Evolutionary conservation across 1,140 invertebrate species (phyloP).

Genomic region (Hormaphis cornu): DNA sequence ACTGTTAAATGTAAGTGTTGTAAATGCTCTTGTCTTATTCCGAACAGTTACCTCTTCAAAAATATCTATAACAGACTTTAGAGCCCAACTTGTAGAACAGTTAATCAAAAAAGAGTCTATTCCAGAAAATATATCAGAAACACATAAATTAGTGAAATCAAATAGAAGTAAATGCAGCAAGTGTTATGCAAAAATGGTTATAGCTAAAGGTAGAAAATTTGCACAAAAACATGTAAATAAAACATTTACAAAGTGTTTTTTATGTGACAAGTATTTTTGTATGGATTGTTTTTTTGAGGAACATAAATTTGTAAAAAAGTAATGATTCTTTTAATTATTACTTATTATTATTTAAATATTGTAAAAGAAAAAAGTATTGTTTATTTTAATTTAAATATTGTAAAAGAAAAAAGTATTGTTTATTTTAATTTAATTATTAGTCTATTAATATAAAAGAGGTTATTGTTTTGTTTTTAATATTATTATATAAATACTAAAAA

Average conservation of each 20-base stretch:
- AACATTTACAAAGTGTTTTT: neutral
- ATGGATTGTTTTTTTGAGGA: neutral
- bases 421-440: neutral
- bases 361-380: too few species aligned
- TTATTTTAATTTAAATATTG: neutral
- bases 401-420: neutral
- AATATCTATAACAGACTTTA: conserved; percentile 4
- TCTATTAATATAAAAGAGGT: neutral
- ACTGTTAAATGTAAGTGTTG: neutral
- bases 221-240: neutral
- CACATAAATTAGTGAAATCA: neutral
- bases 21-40: neutral
- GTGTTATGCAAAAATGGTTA: neutral
- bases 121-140: neutral
- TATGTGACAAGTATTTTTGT: neutral
- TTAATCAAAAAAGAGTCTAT: neutral
- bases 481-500: neutral
- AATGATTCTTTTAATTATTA: neutral
- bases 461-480: neutral
- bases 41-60: neutral
- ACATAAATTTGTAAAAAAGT: neutral
- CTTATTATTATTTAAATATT: neutral
- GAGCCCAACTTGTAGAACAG: neutral
- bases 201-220: neutral
- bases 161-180: neutral